These are phyloP conservation scores for Crocidura indochinensis DNA, from an alignment of 2,797 vertebrate genomes.

Conservation along the genomic window DNA sequence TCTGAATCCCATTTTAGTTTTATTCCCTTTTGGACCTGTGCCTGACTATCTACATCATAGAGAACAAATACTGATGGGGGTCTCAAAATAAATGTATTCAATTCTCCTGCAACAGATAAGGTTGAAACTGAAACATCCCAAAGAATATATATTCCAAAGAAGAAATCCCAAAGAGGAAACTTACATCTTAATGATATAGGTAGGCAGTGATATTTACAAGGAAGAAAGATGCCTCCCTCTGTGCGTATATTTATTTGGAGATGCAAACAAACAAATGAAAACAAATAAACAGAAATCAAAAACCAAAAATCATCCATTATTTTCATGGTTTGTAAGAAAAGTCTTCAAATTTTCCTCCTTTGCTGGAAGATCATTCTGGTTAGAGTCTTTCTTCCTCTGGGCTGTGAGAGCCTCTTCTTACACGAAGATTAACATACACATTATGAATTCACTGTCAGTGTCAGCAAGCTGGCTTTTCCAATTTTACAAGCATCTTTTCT, in stretches of 20 bases:
- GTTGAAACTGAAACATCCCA: not conserved
- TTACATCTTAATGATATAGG: not conserved
- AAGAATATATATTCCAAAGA: not conserved
- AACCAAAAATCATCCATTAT: not conserved
- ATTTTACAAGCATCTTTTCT: conserved; percentile 77
- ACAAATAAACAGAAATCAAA: no score
- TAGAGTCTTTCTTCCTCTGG: conserved; percentile 3
- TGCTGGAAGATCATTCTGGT: conserved; percentile 22
- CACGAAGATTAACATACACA: conserved; percentile 70
- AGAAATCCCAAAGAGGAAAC: not conserved
- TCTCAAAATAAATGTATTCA: not conserved
- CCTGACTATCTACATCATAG: not conserved
- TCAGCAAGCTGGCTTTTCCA: conserved; percentile 76
- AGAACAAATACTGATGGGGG: not conserved
- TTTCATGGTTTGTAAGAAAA: conserved; percentile 51
- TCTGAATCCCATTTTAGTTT: no score
- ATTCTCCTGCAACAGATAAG: not conserved
- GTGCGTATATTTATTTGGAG: conserved; percentile 3
- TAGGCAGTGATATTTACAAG: not conserved
- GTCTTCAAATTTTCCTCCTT: conserved; percentile 21
- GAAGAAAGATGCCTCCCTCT: not conserved
- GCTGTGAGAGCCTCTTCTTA: not conserved
- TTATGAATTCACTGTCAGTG: conserved; percentile 81
- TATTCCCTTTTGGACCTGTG: no score
- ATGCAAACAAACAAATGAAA: no score